Conservation (phyloP, 1,140 invertebrate species). For the Anadara kagoshimensis region DNA sequence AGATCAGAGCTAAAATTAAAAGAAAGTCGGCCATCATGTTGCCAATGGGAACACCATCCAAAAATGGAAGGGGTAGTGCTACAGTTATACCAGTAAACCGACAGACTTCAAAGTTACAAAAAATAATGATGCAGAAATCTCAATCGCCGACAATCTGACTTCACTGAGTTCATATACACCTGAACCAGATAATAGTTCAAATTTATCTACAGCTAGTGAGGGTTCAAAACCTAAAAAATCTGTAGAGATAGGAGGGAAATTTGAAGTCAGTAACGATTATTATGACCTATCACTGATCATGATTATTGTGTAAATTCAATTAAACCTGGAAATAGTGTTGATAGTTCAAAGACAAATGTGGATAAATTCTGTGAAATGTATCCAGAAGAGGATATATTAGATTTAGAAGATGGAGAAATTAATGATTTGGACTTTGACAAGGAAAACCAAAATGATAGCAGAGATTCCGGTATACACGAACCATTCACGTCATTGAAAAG, state of each 20-base stretch:
- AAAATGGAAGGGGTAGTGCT: constrained; percentile 63
- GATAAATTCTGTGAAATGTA: neutral
- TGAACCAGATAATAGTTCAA: constrained; percentile 17
- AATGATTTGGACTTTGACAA: constrained; percentile 49
- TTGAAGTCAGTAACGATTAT: constrained; percentile 74
- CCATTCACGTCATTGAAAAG: neutral
- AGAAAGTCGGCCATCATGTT: constrained; percentile 75
- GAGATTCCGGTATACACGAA: constrained; percentile 13
- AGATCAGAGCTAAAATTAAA: constrained; percentile 48
- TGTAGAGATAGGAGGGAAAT: constrained; percentile 3
- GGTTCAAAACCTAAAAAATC: constrained; percentile 65
- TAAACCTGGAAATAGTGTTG: neutral
- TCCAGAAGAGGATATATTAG: constrained; percentile 22
- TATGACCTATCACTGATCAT: constrained; percentile 64
- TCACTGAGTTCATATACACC: constrained; percentile 17
- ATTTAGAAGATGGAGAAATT: constrained; percentile 60
- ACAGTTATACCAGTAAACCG: constrained; percentile 52
- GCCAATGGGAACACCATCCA: constrained; percentile 73
- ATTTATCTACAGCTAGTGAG: constrained; percentile 4
- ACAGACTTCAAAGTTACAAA: constrained; percentile 35
- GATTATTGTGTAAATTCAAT: constrained; percentile 33
- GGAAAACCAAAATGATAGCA: constrained; percentile 65
- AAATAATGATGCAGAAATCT: constrained; percentile 17
- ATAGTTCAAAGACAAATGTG: neutral
- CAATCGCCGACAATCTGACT: neutral